phyloP scores from a whole-genome alignment of 2,113 vertebrate genomes.

The Syngnathoides biaculeatus region DNA sequence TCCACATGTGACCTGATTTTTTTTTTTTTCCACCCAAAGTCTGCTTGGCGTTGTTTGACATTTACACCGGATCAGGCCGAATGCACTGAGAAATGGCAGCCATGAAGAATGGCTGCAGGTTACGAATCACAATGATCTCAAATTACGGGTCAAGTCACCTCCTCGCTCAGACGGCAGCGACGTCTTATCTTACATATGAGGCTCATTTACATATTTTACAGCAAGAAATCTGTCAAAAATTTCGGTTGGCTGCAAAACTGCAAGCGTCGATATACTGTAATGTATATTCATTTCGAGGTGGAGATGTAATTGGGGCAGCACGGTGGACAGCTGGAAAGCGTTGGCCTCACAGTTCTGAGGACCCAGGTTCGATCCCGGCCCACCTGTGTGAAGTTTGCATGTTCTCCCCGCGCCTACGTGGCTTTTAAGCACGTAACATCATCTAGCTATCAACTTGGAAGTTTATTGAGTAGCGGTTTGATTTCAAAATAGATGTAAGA shows the following conservation, averaged over 20 bases:
- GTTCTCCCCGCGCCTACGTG: too few species aligned
- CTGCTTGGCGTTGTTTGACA: not conserved
- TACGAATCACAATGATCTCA: slow-evolving; percentile 10
- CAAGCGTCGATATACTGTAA: not conserved
- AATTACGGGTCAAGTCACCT: slow-evolving; percentile 15
- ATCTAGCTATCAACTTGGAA: too few species aligned
- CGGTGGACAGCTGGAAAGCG: too few species aligned
- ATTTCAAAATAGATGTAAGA: too few species aligned
- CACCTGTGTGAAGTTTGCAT: too few species aligned
- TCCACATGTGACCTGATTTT: not conserved
- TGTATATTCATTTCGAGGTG: not conserved
- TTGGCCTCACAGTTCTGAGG: too few species aligned
- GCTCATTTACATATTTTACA: not conserved
- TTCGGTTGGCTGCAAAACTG: slow-evolving; percentile 13
- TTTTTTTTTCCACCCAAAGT: not conserved
- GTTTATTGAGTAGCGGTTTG: too few species aligned
- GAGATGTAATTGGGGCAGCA: not conserved
- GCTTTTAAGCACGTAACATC: too few species aligned
- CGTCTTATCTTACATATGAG: slow-evolving; percentile 6
- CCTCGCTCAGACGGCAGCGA: not conserved
- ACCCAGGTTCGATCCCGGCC: too few species aligned
- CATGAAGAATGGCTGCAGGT: slow-evolving; percentile 1
- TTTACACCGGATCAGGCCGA: not conserved
- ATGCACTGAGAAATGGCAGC: not conserved
- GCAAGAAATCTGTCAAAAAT: slow-evolving; percentile 8